Evolutionary conservation across 1,140 invertebrate species (phyloP).

Genomic region (Zaprionus tsacasi): DNA sequence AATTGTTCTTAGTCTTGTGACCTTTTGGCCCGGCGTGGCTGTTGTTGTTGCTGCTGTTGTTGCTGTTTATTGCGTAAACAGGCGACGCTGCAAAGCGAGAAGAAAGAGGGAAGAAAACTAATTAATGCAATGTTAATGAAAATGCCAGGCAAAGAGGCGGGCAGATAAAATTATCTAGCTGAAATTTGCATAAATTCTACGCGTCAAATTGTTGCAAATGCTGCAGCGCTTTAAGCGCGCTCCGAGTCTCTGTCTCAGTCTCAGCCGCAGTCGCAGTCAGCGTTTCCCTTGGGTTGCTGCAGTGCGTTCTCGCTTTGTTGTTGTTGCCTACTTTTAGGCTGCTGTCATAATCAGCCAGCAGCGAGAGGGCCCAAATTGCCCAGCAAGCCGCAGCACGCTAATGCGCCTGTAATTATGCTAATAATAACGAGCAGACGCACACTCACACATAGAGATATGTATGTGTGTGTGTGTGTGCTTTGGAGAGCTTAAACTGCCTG

Average conservation of each 20-base stretch:
- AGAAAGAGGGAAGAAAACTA: conserved; percentile 44
- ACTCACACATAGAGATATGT: not conserved
- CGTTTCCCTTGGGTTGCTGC: conserved; percentile 3
- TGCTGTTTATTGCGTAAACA: conserved; percentile 63
- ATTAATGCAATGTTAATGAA: conserved; percentile 75
- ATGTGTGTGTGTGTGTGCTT: conserved; percentile 13
- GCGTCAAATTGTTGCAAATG: not conserved
- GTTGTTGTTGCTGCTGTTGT: conserved; percentile 7
- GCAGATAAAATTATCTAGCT: conserved; percentile 3
- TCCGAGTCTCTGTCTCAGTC: not conserved
- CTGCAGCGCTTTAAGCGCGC: not conserved
- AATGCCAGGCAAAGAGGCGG: conserved; percentile 21
- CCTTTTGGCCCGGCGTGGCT: conserved; percentile 24
- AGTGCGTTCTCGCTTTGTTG: conserved; percentile 7
- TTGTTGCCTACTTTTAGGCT: conserved; percentile 44
- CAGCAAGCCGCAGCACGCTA: conserved; percentile 61
- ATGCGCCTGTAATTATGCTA: conserved; percentile 82
- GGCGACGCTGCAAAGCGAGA: conserved; percentile 54
- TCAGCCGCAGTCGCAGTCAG: not conserved
- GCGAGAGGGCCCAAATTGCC: conserved; percentile 54
- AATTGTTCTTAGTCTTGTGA: conserved; percentile 50
- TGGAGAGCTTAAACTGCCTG: conserved; percentile 33
- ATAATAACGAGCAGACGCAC: conserved; percentile 72
- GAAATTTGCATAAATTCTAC: not conserved
- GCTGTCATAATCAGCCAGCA: conserved; percentile 60